phyloP scores from a whole-genome alignment of 2,888 invertebrate species.

The Flexamia atlantica region DNA sequence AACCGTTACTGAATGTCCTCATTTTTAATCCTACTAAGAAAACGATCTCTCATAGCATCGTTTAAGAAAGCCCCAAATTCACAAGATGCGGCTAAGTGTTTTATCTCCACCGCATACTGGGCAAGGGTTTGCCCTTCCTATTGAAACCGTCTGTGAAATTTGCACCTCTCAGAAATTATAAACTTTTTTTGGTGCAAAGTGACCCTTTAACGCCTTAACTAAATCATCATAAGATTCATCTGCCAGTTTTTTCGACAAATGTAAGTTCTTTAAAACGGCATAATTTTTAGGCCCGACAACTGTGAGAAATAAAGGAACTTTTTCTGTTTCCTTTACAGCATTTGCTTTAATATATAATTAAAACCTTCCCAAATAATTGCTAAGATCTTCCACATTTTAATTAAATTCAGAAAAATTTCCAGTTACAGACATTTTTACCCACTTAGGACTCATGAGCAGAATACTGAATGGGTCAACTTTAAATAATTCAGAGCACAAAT shows the following conservation, averaged over 20 bases:
- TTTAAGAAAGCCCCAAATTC: constrained; percentile 4
- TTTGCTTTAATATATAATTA: constrained; percentile 3
- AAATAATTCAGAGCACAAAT: too few relatives aligned
- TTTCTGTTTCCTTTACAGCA: not conserved
- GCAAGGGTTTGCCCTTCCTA: not conserved
- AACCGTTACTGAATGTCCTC: constrained; percentile 5
- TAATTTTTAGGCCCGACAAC: constrained; percentile 10
- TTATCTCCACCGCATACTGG: not conserved
- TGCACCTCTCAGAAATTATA: not conserved
- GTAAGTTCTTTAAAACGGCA: not conserved
- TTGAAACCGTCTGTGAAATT: constrained; percentile 12
- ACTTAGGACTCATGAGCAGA: not conserved
- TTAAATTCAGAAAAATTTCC: constrained; percentile 12
- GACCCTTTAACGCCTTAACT: constrained; percentile 6
- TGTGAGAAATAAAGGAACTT: not conserved
- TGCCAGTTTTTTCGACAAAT: not conserved
- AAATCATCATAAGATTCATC: not conserved
- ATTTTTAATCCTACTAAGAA: not conserved
- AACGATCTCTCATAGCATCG: not conserved
- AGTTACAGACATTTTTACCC: not conserved
- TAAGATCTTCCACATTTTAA: not conserved
- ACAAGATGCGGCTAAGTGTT: not conserved
- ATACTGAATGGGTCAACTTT: not conserved
- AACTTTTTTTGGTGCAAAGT: not conserved
- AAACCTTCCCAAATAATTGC: not conserved